A percentile compares a stretch with the other conserved stretches of the same genome.
phyloP scores from a whole-genome alignment of 2,797 vertebrate species.

The Notoglanidium macrostoma region DNA sequence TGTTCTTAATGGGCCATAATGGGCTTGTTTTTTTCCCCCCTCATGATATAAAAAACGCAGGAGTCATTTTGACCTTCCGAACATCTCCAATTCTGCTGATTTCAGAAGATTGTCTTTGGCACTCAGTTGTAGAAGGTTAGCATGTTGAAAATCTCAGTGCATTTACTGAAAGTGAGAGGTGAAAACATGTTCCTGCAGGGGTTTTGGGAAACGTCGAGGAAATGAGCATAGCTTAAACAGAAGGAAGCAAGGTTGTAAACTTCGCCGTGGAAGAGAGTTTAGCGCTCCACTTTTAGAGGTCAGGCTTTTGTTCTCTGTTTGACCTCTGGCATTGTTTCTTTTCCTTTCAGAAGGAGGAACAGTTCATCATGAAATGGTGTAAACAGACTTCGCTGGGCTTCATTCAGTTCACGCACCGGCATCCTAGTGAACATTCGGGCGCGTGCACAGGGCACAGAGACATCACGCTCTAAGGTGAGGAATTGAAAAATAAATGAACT shows the following conservation, averaged over 20 bases:
- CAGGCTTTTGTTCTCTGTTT: constrained; percentile 34
- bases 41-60: neutral
- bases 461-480: too few species aligned
- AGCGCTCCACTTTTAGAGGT: neutral
- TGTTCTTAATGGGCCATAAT: too few species aligned
- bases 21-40: too few species aligned
- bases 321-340: neutral
- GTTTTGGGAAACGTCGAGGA: constrained; percentile 19
- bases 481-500: neutral
- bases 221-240: neutral
- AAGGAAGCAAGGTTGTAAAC: neutral
- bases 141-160: neutral
- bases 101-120: neutral
- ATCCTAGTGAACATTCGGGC: too few species aligned
- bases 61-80: neutral
- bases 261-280: too few species aligned
- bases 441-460: too few species aligned
- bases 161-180: constrained; percentile 18
- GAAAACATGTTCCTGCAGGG: neutral
- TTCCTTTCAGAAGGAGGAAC: neutral
- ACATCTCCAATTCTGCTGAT: neutral
- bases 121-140: neutral
- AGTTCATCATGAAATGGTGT: neutral
- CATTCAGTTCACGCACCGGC: neutral
- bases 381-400: neutral